Conservation (phyloP, 2,888 invertebrate genomes). For the Bellardia bayeri region DNA sequence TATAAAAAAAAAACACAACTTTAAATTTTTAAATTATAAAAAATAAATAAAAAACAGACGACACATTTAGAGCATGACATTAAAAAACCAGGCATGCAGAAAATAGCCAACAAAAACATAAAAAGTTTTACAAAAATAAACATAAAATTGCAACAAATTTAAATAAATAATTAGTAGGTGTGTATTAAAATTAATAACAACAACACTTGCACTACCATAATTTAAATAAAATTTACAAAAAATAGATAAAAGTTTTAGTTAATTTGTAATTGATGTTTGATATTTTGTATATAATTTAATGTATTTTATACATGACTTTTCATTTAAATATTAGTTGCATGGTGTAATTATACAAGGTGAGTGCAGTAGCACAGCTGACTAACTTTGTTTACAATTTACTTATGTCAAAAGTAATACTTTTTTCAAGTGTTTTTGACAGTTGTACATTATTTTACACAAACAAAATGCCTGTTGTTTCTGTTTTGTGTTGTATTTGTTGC, state of each 20-base stretch:
- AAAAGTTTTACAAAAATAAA: background rate
- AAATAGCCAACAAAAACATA: slow-evolving; percentile 39
- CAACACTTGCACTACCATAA: too few relatives aligned
- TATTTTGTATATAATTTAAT: background rate
- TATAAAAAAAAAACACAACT: slow-evolving; percentile 10
- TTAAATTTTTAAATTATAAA: background rate
- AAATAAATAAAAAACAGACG: background rate
- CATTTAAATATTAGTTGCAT: too few relatives aligned
- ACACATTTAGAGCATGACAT: slow-evolving; percentile 68
- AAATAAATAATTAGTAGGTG: slow-evolving; percentile 27
- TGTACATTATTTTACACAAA: too few relatives aligned
- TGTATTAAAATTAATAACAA: background rate
- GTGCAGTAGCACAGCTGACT: too few relatives aligned
- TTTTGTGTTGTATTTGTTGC: too few relatives aligned
- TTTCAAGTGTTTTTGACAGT: too few relatives aligned
- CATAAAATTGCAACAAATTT: slow-evolving; percentile 29
- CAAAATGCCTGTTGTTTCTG: too few relatives aligned
- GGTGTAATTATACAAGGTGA: too few relatives aligned
- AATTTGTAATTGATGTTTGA: background rate
- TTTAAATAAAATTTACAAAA: too few relatives aligned
- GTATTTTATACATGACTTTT: background rate
- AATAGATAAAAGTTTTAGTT: background rate
- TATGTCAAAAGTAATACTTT: too few relatives aligned
- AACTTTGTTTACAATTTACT: too few relatives aligned
- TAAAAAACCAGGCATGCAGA: slow-evolving; percentile 60